Evolutionary conservation across 2,888 invertebrate species (phyloP), one percentile per base, ranked within the genome.

Genomic region (Eustalomyia histrio): DNA sequence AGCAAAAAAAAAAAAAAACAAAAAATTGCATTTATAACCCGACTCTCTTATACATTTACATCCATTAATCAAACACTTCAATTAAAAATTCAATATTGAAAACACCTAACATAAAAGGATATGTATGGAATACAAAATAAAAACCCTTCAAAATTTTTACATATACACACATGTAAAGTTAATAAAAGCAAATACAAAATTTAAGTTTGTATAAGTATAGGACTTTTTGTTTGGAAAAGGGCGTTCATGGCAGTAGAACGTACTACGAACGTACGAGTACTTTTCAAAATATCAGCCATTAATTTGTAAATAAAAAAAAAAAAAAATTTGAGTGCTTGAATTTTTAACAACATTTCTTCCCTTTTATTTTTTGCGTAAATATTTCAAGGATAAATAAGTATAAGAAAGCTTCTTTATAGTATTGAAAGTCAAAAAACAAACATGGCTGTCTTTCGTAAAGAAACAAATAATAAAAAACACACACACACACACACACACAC

Each of bases 261-360:
- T 10, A 24, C 17, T 43, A 58, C 29, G 64, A n/a, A n/a, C n/a
- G n/a, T n/a, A n/a, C n/a, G n/a, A n/a, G 65, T 69, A 67, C 29
- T 29, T 29, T 6, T 29, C 55, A 12, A 58, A 55, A 58, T 18
- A 29, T 73, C 80, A 81, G 80, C 80, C 80, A 81, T 81, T 81
- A 81, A 81, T 75, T 81, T 78, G 69, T 61, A 74, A 74, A 55
- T 63, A 58, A 33, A 58, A 76, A 75, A 78, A 58, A 33, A 58
- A 76, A 75, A 78, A 75, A 61, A 52, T 74, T 81, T 71, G 76
- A 74, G 65, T 74, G 78, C 65, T 47, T 78, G 64, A 69, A 29
- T 80, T 80, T 76, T 81, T 75, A 78, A 78, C 78, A 78, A 81
- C 61, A 71, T 72, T 81, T 81, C 67, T 71, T 78, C 74, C 78